Evolutionary conservation across 2,797 vertebrate species (phyloP), one percentile per base, ranked within the genome.

Genomic region (Pangasius mekongensis): DNA sequence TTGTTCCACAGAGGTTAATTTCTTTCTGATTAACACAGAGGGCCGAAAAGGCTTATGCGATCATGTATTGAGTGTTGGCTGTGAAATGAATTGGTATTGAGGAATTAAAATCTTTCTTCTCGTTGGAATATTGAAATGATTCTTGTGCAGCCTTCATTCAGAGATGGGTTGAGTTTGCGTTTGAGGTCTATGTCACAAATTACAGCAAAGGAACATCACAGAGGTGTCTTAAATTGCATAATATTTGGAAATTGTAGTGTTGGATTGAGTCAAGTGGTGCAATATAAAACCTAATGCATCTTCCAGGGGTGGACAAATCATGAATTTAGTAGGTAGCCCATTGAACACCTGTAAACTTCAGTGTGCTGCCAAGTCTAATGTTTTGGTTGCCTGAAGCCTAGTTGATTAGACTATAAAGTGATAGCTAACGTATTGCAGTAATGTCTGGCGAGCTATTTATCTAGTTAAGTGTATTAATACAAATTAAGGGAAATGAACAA

Each of bases 1-100:
- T 84, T 89, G 89, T 90, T 91, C 83, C 56, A 80, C 81, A 62
- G 49, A 82, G 85, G 77, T 90, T 91, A 56, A 77, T 85, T 84
- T 89, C 36, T 9, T 85, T 11, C 39, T 83, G 67, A 83, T 89
- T 62, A 87, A 52, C 80, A 84, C 60, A 62, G 2, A 86, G 8
- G 73, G 77, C 78, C 54, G n/a, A 85, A 83, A 58, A 52, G 36
- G 1, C 78, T 66, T 27, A 43, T 82, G n/a, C 11, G 10, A 11
- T 39, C 39, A 52, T 73, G 54, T 76, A 6, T 83, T 87, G 39
- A 78, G 47, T 62, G 78, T 67, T 81, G 69, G 0, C 73, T 78
- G 60, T 78, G 58, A 89, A 69, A 33, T 58, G 76, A 49, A 9
- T 30, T 36, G 6, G 24, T 87, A 43, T 77, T 1, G 24, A 60